phyloP scores from a whole-genome alignment of 2,888 invertebrate genomes.

The Rhamnusium bicolor region DNA sequence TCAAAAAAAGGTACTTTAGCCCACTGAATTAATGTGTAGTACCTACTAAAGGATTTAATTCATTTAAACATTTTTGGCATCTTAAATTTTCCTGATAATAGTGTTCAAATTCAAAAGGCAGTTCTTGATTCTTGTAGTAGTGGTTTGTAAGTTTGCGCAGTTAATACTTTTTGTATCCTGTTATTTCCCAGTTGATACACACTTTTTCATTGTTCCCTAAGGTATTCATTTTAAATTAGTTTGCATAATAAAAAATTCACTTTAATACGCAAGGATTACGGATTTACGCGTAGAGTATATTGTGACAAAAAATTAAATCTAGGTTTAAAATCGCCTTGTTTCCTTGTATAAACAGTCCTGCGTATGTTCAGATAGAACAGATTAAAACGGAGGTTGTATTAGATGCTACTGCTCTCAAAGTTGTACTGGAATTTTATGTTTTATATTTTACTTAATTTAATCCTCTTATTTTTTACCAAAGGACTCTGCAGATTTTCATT shows the following conservation, averaged over 20 bases:
- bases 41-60: too few species aligned
- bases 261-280: background rate
- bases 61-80: too few species aligned
- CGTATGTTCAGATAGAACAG: background rate
- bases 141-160: too few species aligned
- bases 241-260: background rate
- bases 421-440: conserved; percentile 1
- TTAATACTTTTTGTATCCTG: too few species aligned
- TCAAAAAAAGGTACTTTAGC: too few species aligned
- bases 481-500: background rate
- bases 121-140: too few species aligned
- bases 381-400: background rate
- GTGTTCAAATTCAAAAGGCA: too few species aligned
- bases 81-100: too few species aligned
- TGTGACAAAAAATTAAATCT: background rate
- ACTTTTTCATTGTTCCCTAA: background rate
- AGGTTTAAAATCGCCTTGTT: background rate
- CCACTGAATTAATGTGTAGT: too few species aligned
- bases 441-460: conserved; percentile 8
- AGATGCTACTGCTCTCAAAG: background rate
- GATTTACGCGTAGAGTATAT: background rate
- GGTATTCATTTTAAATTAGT: background rate
- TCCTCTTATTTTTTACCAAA: conserved; percentile 16
- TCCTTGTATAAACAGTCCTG: background rate
- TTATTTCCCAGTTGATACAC: too few species aligned